These are phyloP conservation scores for Cynaeus angustus DNA, from an alignment of 2,888 invertebrate species.

Conservation along the genomic window DNA sequence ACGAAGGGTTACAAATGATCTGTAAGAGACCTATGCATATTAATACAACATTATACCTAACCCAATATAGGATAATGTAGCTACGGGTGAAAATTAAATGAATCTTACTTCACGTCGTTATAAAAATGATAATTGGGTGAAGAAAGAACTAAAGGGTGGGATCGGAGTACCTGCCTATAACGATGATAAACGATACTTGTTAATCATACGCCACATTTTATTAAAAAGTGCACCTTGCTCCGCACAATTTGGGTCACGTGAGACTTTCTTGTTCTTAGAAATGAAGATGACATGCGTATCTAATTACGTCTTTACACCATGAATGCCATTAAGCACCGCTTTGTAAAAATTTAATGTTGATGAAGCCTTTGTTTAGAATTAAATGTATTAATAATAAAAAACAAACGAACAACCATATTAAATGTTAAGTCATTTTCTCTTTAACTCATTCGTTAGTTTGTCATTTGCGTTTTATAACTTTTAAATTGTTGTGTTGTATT, in stretches of 20 bases:
- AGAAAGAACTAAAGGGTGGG: conserved; percentile 52
- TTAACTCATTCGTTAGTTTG: background rate
- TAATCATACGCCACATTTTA: conserved; percentile 67
- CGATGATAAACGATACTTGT: conserved; percentile 59
- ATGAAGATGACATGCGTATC: no score
- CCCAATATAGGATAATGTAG: conserved; percentile 46
- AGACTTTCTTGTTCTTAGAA: no score
- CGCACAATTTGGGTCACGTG: no score
- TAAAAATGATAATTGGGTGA: conserved; percentile 57
- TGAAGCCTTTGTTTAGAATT: no score
- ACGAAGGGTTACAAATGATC: conserved; percentile 61
- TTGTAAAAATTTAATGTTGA: no score
- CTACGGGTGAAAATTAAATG: conserved; percentile 59
- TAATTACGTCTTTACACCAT: no score
- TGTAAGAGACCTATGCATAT: conserved; percentile 63
- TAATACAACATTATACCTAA: conserved; percentile 57
- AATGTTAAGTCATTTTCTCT: no score
- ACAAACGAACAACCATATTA: no score
- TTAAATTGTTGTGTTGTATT: background rate
- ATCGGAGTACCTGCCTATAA: conserved; percentile 36
- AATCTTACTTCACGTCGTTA: conserved; percentile 52
- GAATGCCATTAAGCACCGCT: no score
- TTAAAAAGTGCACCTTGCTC: conserved; percentile 64
- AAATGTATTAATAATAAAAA: no score
- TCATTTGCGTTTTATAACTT: background rate